Conservation (phyloP, 2,113 vertebrate species). For the Dicentrarchus labrax region DNA sequence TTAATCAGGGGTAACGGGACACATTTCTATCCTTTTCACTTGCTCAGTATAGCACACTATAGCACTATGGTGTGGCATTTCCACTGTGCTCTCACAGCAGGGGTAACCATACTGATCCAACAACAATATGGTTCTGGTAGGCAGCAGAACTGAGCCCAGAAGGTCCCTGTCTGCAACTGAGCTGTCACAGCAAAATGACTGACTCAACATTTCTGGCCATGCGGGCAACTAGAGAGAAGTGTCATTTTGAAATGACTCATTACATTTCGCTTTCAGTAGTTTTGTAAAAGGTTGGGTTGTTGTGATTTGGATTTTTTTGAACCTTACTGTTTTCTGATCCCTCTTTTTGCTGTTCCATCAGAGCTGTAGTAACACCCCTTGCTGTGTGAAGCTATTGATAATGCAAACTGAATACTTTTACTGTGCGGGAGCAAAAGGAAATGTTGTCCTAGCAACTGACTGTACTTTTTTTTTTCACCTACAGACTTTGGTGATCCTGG, state of each 20-base stretch:
- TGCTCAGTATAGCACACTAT: not conserved
- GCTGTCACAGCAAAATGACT: slow-evolving; percentile 2
- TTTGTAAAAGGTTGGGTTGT: not conserved
- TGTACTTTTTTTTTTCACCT: not conserved
- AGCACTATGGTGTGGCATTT: not conserved
- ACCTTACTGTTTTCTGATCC: not conserved
- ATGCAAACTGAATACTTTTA: slow-evolving; percentile 22
- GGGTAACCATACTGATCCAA: not conserved
- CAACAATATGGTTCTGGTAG: not conserved
- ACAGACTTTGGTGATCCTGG: not conserved
- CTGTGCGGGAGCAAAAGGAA: not conserved
- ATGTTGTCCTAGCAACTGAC: slow-evolving; percentile 30
- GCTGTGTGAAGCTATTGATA: slow-evolving; percentile 29
- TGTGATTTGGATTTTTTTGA: not conserved
- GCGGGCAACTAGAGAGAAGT: not conserved
- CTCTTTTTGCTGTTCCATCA: not conserved
- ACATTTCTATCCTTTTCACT: not conserved
- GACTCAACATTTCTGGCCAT: not conserved
- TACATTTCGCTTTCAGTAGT: not conserved
- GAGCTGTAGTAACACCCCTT: slow-evolving; percentile 6
- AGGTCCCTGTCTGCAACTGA: not conserved
- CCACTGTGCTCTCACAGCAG: not conserved
- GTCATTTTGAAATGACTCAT: not conserved
- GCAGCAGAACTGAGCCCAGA: not conserved
- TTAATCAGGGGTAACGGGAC: not conserved